phyloP scores from a whole-genome alignment of 53 echinoderm and acorn worm genomes.

The Paracentrotus lividus region DNA sequence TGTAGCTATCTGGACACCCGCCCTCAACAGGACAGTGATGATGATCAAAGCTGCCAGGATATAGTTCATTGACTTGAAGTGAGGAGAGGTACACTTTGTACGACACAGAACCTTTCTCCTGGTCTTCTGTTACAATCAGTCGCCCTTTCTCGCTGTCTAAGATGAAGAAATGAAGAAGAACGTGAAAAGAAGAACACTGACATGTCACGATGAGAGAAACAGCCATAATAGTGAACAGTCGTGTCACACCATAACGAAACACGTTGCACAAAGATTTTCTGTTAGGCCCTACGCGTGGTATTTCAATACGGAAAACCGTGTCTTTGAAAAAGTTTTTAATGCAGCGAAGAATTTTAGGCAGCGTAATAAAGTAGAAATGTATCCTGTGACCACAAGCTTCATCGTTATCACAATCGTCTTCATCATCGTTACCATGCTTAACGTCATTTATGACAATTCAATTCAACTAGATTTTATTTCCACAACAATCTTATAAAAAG shows the following conservation, averaged over 20 bases:
- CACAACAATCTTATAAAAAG: too few relatives aligned
- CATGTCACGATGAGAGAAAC: not conserved
- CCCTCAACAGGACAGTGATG: conserved; percentile 68
- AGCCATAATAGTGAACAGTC: not conserved
- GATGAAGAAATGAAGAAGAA: not conserved
- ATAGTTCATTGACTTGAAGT: conserved; percentile 67
- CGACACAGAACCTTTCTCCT: conserved; percentile 78
- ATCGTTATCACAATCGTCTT: too few relatives aligned
- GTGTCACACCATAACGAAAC: not conserved
- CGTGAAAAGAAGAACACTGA: too few relatives aligned
- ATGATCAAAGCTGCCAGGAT: conserved; percentile 59
- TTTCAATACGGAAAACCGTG: not conserved
- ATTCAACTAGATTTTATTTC: too few relatives aligned
- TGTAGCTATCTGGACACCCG: conserved; percentile 70
- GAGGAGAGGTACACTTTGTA: conserved; percentile 76
- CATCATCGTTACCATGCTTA: too few relatives aligned
- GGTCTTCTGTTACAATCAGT: conserved; percentile 78
- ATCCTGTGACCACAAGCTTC: too few relatives aligned
- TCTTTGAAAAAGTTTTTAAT: too few relatives aligned
- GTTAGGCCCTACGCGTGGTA: not conserved
- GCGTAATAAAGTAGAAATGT: too few relatives aligned
- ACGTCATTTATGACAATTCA: too few relatives aligned
- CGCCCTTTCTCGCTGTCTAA: conserved; percentile 48
- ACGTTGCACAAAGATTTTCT: not conserved
- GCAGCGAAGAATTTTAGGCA: too few relatives aligned